A percentile compares a stretch with the other conserved stretches of the same genome.
Conservation (phyloP, 2,888 invertebrate species). For the Carcina quercana region DNA sequence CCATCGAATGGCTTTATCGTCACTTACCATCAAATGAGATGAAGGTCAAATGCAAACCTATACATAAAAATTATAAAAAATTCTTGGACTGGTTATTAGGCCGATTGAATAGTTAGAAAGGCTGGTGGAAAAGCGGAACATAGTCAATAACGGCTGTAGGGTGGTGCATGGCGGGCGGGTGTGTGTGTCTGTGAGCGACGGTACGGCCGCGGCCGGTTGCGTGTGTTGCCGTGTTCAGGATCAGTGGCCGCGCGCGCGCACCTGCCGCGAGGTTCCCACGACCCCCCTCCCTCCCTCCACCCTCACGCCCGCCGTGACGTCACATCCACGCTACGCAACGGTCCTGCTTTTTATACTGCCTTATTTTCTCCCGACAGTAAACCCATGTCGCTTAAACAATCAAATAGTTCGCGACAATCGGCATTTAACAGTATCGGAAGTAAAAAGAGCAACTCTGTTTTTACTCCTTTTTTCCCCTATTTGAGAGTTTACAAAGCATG, state of each 20-base stretch:
- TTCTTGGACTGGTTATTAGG: no score
- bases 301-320: conserved; percentile 43
- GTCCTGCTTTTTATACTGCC: conserved; percentile 37
- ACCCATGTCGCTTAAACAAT: background rate
- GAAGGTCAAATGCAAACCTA: no score
- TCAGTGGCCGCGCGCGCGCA: conserved; percentile 72
- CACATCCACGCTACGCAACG: conserved; percentile 59
- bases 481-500: no score
- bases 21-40: no score
- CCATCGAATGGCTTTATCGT: no score
- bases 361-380: background rate
- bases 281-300: conserved; percentile 38
- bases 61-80: no score
- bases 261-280: conserved; percentile 72
- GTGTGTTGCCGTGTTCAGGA: conserved; percentile 60
- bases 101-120: no score
- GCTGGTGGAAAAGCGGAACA: conserved; percentile 55
- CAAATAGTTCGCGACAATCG: background rate
- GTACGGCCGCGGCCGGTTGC: conserved; percentile 13
- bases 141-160: conserved; percentile 57
- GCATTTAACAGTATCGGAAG: no score
- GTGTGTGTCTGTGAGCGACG: conserved; percentile 26
- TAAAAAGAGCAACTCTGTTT: no score
- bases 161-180: conserved; percentile 24
- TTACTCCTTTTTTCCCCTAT: no score